Evolutionary conservation across 2,888 invertebrate species (phyloP).

Genomic region (Sphinx pinastri): DNA sequence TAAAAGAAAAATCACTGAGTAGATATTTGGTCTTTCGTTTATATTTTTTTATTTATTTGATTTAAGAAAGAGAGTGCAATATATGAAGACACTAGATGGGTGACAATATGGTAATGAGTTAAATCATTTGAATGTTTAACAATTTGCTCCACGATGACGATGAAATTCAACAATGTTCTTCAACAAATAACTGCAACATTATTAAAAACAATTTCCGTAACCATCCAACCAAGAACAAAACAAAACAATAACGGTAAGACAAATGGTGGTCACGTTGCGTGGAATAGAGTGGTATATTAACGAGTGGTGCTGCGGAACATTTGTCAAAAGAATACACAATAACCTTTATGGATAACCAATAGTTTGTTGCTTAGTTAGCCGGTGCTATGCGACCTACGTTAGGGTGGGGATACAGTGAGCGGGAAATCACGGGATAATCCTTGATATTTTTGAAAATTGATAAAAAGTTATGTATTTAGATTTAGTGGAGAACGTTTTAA

Average conservation of each 20-base stretch:
- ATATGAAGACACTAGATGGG: too few relatives aligned
- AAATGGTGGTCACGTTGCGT: constrained; percentile 56
- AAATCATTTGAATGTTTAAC: too few relatives aligned
- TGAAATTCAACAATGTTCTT: not conserved
- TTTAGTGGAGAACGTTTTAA: too few relatives aligned
- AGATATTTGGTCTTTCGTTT: too few relatives aligned
- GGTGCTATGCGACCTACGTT: constrained; percentile 54
- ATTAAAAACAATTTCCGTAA: not conserved
- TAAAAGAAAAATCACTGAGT: too few relatives aligned
- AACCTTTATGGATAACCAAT: constrained; percentile 78
- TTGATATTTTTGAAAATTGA: too few relatives aligned
- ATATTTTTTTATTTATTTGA: too few relatives aligned
- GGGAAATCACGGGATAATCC: not conserved
- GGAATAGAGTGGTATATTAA: constrained; percentile 49
- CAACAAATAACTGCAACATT: too few relatives aligned
- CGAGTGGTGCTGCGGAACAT: constrained; percentile 62
- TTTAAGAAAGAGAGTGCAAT: too few relatives aligned
- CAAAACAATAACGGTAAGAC: constrained; percentile 41
- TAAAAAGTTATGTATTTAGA: too few relatives aligned
- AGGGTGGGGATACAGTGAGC: constrained; percentile 46
- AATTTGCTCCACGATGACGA: too few relatives aligned
- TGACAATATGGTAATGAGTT: too few relatives aligned
- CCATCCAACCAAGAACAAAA: not conserved
- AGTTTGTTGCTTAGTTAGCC: constrained; percentile 76
- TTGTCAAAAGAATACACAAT: constrained; percentile 80